Evolutionary conservation across 2,113 vertebrate species (phyloP).

Genomic region (Ophthalmolycus amberensis): DNA sequence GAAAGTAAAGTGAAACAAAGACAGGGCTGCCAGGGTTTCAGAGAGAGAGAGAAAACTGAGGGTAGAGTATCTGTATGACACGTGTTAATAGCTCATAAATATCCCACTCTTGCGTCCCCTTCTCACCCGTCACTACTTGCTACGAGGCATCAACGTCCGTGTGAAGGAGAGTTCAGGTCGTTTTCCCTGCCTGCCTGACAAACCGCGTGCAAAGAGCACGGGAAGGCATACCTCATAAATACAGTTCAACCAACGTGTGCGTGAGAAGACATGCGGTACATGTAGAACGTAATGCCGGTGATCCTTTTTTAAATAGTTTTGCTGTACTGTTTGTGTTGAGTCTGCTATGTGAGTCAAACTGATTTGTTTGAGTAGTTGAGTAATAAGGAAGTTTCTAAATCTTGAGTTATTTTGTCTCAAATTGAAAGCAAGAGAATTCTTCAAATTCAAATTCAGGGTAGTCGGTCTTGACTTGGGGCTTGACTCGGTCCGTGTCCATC

Average conservation of each 20-base stretch:
- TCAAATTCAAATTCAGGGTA: too few species aligned
- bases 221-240: conserved; percentile 5
- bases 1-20: neutral
- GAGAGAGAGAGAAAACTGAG: neutral
- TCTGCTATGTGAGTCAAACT: neutral
- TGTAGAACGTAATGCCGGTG: too few species aligned
- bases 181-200: conserved; percentile 44
- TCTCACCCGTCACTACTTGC: conserved; percentile 42
- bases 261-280: neutral
- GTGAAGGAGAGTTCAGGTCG: conserved; percentile 79
- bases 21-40: conserved; percentile 6
- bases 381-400: too few species aligned
- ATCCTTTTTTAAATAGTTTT: neutral
- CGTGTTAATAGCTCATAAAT: conserved; percentile 65
- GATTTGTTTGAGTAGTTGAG: too few species aligned
- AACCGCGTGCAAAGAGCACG: conserved; percentile 8
- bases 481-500: too few species aligned
- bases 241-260: neutral
- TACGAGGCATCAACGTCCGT: conserved; percentile 71
- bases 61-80: conserved; percentile 39
- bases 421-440: too few species aligned
- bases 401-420: too few species aligned
- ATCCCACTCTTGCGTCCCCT: neutral
- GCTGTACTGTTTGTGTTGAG: neutral
- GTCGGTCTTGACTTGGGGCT: too few species aligned